phyloP scores from a whole-genome alignment of 2,113 vertebrate species.

The Henicopernis longicauda region DNA sequence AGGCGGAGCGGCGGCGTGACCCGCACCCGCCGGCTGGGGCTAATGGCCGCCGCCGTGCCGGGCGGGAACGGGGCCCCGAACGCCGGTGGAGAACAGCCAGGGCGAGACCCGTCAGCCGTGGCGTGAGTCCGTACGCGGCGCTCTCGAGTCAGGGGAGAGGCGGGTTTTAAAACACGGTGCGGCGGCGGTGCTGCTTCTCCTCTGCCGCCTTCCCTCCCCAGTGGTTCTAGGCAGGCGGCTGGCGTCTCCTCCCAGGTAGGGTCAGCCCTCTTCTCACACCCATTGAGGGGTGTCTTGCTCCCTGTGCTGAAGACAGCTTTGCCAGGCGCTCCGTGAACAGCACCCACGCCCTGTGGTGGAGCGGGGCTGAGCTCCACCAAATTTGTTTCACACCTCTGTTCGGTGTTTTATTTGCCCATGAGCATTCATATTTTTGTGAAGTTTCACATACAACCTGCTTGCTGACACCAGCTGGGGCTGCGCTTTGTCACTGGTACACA shows the following conservation, averaged over 20 bases:
- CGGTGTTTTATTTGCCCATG: fast-evolving
- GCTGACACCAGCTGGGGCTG: neutral
- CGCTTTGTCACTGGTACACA: fast-evolving
- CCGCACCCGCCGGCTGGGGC: no score
- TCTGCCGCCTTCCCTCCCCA: neutral
- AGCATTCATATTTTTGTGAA: neutral
- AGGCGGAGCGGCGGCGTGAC: no score
- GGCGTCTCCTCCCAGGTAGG: neutral
- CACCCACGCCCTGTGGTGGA: neutral
- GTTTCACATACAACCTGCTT: fast-evolving
- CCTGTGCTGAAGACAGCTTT: neutral
- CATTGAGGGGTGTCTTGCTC: neutral
- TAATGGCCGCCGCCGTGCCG: no score
- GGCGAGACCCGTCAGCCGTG: neutral
- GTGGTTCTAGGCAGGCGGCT: neutral
- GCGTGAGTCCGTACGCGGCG: no score
- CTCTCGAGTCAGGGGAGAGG: neutral
- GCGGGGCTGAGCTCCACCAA: no score
- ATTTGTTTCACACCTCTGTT: no score
- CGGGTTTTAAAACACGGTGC: neutral
- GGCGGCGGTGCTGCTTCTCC: neutral
- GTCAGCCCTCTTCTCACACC: neutral
- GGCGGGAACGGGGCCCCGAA: no score
- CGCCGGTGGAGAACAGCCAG: no score
- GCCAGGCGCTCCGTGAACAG: neutral